These are phyloP conservation scores for Tribolium castaneum DNA, from an alignment of 1,140 invertebrate genomes.

Conservation along the genomic window DNA sequence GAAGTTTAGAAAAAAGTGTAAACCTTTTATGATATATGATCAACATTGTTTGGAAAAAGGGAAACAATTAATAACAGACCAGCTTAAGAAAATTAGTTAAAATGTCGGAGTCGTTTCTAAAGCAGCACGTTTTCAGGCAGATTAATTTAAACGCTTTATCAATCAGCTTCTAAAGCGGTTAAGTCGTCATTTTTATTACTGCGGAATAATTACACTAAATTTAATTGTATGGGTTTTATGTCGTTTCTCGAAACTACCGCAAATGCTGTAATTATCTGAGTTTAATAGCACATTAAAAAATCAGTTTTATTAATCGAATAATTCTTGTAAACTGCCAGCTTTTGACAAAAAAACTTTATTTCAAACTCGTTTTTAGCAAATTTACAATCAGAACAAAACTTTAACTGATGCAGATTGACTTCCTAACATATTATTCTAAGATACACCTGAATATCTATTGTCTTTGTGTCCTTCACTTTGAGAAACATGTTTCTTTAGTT, in stretches of 20 bases:
- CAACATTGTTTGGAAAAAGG: neutral
- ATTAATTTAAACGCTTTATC: conserved; percentile 2
- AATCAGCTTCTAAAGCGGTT: neutral
- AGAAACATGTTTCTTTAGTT: no score
- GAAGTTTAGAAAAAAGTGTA: neutral
- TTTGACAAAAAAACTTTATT: no score
- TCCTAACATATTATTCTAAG: no score
- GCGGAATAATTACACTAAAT: conserved; percentile 3
- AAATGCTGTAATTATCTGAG: neutral
- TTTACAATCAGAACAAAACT: no score
- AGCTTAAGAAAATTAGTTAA: neutral
- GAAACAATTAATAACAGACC: conserved; percentile 2
- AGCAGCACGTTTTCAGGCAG: neutral
- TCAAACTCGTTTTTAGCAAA: no score
- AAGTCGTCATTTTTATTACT: conserved; percentile 13
- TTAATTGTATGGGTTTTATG: neutral
- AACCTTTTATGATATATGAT: no score
- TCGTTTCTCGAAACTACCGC: neutral
- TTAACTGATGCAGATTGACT: no score
- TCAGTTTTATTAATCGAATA: no score
- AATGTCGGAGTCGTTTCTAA: neutral
- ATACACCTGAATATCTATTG: no score
- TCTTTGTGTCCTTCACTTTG: no score
- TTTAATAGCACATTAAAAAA: no score
- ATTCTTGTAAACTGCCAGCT: no score